Evolutionary conservation across 2,113 vertebrate genomes (phyloP).

Genomic region (Beaufortia kweichowensis): DNA sequence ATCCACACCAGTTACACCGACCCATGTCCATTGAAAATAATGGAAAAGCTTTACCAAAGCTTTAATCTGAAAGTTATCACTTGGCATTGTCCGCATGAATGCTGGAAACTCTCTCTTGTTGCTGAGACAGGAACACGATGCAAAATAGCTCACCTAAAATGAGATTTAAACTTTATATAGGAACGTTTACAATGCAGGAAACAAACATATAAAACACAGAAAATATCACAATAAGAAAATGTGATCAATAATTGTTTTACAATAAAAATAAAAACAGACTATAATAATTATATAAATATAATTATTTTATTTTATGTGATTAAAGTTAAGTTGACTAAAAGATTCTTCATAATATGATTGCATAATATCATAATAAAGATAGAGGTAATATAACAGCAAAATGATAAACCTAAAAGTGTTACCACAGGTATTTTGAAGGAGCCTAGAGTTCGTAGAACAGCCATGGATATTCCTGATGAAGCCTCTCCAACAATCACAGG

Average conservation of each 20-base stretch:
- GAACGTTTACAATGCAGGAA: neutral
- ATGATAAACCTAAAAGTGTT: slow-evolving; percentile 45
- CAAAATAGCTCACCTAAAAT: slow-evolving; percentile 75
- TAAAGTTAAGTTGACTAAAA: too few relatives aligned
- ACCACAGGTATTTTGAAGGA: slow-evolving; percentile 73
- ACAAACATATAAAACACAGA: neutral
- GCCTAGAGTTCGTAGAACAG: slow-evolving; percentile 66
- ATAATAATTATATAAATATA: neutral
- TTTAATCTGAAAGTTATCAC: slow-evolving; percentile 72
- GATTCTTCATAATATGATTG: too few relatives aligned
- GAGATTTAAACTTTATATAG: slow-evolving; percentile 18
- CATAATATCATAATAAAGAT: too few relatives aligned
- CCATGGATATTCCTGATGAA: slow-evolving; percentile 68
- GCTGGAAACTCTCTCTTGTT: slow-evolving; percentile 69
- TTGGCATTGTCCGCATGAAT: slow-evolving; percentile 77
- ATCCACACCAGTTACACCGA: slow-evolving; percentile 71
- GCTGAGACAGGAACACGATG: slow-evolving; percentile 73
- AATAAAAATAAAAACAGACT: too few relatives aligned
- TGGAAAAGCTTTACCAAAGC: slow-evolving; percentile 67
- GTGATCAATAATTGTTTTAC: too few relatives aligned
- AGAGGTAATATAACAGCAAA: too few relatives aligned
- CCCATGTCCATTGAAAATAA: slow-evolving; percentile 75
- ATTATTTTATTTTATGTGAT: too few relatives aligned
- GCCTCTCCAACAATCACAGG: slow-evolving; percentile 73
- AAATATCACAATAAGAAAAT: neutral